phyloP scores from a whole-genome alignment of 2,888 invertebrate genomes.

The Pollenia angustigena region DNA sequence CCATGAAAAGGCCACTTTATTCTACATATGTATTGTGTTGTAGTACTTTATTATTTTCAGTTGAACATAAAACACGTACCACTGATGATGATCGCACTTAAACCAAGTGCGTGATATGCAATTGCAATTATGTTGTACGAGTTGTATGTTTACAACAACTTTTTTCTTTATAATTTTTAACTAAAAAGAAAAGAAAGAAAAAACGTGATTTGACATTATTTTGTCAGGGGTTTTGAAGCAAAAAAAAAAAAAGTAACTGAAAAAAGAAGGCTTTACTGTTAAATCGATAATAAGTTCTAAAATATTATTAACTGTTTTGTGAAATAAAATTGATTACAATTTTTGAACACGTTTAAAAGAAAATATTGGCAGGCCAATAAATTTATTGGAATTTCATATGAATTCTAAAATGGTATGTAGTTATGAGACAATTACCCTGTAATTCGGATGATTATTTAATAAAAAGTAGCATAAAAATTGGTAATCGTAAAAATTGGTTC shows the following conservation, averaged over 20 bases:
- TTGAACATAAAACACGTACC: conserved; percentile 59
- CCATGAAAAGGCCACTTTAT: background rate
- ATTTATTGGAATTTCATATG: conserved; percentile 12
- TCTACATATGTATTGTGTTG: background rate
- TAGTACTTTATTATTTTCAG: background rate
- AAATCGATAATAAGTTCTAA: conserved; percentile 32
- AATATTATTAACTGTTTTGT: conserved; percentile 31
- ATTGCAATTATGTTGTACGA: conserved; percentile 60
- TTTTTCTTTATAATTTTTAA: conserved; percentile 27
- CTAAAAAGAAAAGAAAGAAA: conserved; percentile 21
- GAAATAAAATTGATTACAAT: conserved; percentile 39
- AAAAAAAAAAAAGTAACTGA: background rate
- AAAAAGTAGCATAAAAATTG: too few species aligned
- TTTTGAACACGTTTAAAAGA: conserved; percentile 35
- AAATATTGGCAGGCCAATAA: conserved; percentile 7
- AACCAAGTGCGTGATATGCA: conserved; percentile 70
- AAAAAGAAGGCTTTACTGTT: conserved; percentile 26
- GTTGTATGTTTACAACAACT: conserved; percentile 33
- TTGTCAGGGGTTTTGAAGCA: conserved; percentile 15
- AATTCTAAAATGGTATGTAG: too few species aligned
- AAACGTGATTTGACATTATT: conserved; percentile 54
- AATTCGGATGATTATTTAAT: too few species aligned
- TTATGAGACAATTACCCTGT: too few species aligned
- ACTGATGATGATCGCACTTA: conserved; percentile 58
- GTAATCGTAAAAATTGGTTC: too few species aligned